Evolutionary conservation across 2,888 invertebrate species (phyloP).

Genomic region (Pristionchus exspectatus): DNA sequence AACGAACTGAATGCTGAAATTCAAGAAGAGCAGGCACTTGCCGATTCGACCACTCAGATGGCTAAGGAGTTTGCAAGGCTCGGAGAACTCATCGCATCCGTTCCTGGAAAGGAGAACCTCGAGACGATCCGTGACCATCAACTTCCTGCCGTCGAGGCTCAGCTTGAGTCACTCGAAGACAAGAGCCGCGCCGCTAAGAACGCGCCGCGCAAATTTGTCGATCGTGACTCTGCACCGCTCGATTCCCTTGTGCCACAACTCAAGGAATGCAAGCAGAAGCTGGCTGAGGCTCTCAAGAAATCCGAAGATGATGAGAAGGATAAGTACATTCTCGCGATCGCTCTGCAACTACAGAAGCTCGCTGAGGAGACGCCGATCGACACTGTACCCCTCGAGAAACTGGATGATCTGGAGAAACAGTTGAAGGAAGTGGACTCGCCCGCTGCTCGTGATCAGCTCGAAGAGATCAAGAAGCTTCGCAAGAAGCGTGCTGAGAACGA

Average conservation of each 20-base stretch:
- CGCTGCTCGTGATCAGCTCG: constrained; percentile 48
- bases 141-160: constrained; percentile 36
- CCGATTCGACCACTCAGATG: constrained; percentile 64
- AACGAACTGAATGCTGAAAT: constrained; percentile 61
- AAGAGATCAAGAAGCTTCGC: constrained; percentile 59
- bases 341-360: constrained; percentile 46
- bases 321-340: constrained; percentile 44
- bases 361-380: constrained; percentile 41
- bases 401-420: constrained; percentile 60
- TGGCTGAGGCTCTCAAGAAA: constrained; percentile 45
- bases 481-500: constrained; percentile 51
- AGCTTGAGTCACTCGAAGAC: constrained; percentile 46
- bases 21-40: constrained; percentile 63
- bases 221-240: constrained; percentile 14
- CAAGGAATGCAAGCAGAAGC: constrained; percentile 38
- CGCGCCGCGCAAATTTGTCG: constrained; percentile 51
- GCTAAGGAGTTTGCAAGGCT: constrained; percentile 60
- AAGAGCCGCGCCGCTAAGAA: constrained; percentile 48
- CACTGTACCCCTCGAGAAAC: constrained; percentile 2
- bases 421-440: constrained; percentile 59
- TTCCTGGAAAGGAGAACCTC: constrained; percentile 49
- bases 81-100: constrained; percentile 48
- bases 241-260: neutral
- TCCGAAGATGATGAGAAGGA: constrained; percentile 52
- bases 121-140: constrained; percentile 46